Base-by-base conservation (phyloP, 2,888 invertebrate species). In the Monochamus alternatus region DNA sequence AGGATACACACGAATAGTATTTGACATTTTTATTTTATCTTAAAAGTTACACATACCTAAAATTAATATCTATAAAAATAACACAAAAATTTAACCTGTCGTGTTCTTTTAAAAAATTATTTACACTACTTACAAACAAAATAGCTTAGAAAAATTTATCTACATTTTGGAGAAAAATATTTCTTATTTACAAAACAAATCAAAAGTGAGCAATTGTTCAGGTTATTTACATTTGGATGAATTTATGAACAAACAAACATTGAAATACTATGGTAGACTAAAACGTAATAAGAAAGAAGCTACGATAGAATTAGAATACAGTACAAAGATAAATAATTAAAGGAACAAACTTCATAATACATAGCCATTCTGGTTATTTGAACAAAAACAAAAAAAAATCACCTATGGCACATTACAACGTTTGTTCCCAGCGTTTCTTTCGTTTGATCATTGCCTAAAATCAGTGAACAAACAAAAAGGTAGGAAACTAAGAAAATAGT, bases 131-230 rank as follows among this genome's bases (percentile, higher is more conserved):
- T 81, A 81, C 80, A 81, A 63, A 77, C 72, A 55, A 55, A 55
- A 55, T 55, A 55, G 14, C 59, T 62, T 75, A 78, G 64, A 75
- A 75, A 69, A 75, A 58, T 80, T 78, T 76, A 80, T 80, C 76
- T 80, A 80, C 80, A 79, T 62, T 73, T 47, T 63, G 52, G 62
- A 60, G 67, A 75, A 76, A 68, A 74, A 71, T 31, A 66, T 70
- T 47, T 72, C 65, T 69, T 80, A 71, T 71, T 59, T 71, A 71
- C 71, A 71, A 55, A 52, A 67, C 51, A 58, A 69, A 44, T 31
- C 52, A 51, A 72, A 75, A 73, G 79, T 86, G 86, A 86, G 86
- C 86, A 86, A 86, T 82, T 85, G 81, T 85, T 86, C 86, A 86
- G 86, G 84, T 84, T 84, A 84, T 83, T 79, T 82, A 85, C 84